Percentiles rank a stretch among this genome's conserved stretches.
These are phyloP conservation scores for Chlorodrepanis virens DNA, from an alignment of 2,113 vertebrate genomes.

Conservation along the genomic window DNA sequence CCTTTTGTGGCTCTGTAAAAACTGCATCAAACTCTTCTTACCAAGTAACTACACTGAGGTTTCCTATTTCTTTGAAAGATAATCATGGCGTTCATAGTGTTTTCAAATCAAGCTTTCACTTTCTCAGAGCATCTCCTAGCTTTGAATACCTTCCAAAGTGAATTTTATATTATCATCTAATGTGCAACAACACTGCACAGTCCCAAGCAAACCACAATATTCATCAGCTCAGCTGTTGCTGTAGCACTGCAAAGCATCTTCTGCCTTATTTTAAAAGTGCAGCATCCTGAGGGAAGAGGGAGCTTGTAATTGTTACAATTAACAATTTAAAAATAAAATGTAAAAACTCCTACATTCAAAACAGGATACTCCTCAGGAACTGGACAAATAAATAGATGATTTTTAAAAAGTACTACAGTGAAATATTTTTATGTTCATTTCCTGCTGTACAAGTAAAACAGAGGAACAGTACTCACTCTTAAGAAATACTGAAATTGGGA, in stretches of 20 bases:
- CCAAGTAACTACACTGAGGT: background rate
- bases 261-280: background rate
- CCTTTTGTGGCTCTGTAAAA: background rate
- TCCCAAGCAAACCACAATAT: background rate
- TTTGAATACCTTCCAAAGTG: background rate
- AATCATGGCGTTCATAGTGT: background rate
- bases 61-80: background rate
- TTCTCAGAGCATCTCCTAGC: background rate
- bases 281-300: background rate
- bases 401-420: background rate
- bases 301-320: background rate
- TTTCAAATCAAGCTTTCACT: background rate
- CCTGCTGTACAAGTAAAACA: background rate
- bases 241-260: background rate
- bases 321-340: background rate
- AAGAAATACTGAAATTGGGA: background rate
- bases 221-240: background rate
- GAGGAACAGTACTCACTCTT: background rate
- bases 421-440: conserved; percentile 14
- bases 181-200: background rate
- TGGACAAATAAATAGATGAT: background rate
- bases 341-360: background rate
- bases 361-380: background rate
- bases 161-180: background rate
- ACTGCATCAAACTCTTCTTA: background rate